Conservation (phyloP, 2,797 vertebrate genomes). For the Acanthurus lineatus region DNA sequence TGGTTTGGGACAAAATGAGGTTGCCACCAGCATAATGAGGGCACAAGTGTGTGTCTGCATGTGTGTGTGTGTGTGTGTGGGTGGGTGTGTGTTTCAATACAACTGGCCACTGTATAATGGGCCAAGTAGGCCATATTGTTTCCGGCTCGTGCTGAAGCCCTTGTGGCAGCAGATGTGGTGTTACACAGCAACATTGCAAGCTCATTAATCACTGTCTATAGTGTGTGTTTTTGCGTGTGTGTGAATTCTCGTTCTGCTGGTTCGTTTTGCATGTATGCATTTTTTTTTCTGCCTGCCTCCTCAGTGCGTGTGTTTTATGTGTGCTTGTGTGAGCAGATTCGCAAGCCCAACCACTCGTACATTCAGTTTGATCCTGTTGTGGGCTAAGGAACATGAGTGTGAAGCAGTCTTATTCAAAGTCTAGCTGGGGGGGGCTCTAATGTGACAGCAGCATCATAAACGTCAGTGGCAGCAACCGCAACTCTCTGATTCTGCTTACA, state of each 20-base stretch:
- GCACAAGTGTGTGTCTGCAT: slow-evolving; percentile 43
- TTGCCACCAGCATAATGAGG: slow-evolving; percentile 68
- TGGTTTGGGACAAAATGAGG: slow-evolving; percentile 55
- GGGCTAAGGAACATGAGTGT: slow-evolving; percentile 18
- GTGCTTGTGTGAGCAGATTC: slow-evolving; percentile 24
- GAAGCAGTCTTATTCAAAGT: slow-evolving; percentile 58
- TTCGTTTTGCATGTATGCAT: slow-evolving; percentile 55
- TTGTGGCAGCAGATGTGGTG: slow-evolving; percentile 83
- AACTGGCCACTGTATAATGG: slow-evolving; percentile 65
- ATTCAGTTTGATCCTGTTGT: slow-evolving; percentile 7
- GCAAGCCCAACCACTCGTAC: slow-evolving; percentile 23
- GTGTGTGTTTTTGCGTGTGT: slow-evolving; percentile 9
- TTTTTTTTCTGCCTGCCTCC: slow-evolving; percentile 31
- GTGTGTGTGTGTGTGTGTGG: slow-evolving; percentile 39
- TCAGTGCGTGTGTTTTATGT: neutral
- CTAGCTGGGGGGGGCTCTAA: slow-evolving; percentile 48
- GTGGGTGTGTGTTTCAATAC: slow-evolving; percentile 50
- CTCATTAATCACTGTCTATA: slow-evolving; percentile 84
- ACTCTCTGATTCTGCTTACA: slow-evolving; percentile 2
- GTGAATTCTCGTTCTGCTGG: slow-evolving; percentile 21
- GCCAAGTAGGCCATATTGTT: slow-evolving; percentile 75
- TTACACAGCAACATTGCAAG: slow-evolving; percentile 76
- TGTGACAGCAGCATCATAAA: slow-evolving; percentile 55
- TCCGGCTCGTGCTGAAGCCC: slow-evolving; percentile 76
- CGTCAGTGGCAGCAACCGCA: slow-evolving; percentile 5